These are phyloP conservation scores for Trachymyrmex septentrionalis DNA, from an alignment of 1,140 invertebrate genomes.

Conservation along the genomic window DNA sequence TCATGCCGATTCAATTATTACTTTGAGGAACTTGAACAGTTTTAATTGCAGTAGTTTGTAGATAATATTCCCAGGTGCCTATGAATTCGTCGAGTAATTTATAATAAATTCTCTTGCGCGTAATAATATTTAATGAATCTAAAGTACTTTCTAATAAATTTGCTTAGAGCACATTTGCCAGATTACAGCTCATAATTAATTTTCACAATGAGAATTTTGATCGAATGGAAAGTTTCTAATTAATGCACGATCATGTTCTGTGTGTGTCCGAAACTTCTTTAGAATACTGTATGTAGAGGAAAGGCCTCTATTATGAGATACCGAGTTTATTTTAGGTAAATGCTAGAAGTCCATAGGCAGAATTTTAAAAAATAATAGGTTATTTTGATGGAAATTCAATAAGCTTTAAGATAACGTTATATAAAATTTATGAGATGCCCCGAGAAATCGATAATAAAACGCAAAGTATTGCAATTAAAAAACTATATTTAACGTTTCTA, in stretches of 20 bases:
- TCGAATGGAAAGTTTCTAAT: slow-evolving; percentile 50
- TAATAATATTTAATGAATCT: slow-evolving; percentile 48
- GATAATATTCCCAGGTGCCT: neutral
- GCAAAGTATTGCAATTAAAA: too few species aligned
- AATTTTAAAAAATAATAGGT: too few species aligned
- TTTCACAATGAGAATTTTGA: slow-evolving; percentile 15
- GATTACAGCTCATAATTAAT: slow-evolving; percentile 33
- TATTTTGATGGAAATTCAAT: too few species aligned
- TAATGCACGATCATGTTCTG: slow-evolving; percentile 32
- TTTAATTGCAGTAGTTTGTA: slow-evolving; percentile 13
- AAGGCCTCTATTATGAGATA: too few species aligned
- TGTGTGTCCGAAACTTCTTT: neutral
- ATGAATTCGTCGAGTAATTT: slow-evolving; percentile 1
- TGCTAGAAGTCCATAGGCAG: too few species aligned
- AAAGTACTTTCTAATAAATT: slow-evolving; percentile 34
- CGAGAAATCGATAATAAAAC: too few species aligned
- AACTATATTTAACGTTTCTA: too few species aligned
- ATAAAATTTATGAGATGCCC: too few species aligned
- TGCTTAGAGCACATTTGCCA: neutral
- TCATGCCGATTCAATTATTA: neutral
- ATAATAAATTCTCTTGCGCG: slow-evolving; percentile 34
- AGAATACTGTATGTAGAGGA: neutral
- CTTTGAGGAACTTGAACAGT: neutral
- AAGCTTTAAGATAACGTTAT: too few species aligned
- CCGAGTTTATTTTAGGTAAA: too few species aligned